Evolutionary conservation across 2,888 invertebrate species (phyloP).

Genomic region (Pterostichus madidus): DNA sequence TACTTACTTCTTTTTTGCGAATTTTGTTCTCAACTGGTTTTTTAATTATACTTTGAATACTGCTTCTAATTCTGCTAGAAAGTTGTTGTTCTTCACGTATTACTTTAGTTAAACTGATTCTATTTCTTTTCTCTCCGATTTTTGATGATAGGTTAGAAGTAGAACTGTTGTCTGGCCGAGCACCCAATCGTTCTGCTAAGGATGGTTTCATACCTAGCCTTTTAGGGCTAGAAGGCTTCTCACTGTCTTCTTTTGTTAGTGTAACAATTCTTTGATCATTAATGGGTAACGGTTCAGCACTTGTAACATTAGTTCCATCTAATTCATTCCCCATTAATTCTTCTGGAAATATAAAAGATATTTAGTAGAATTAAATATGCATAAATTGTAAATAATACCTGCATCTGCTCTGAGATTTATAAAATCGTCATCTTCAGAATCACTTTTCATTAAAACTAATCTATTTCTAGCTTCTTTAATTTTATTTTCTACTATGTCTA

Average conservation of each 20-base stretch:
- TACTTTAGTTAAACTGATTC: conserved; percentile 71
- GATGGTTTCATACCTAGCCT: conserved; percentile 73
- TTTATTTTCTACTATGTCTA: conserved; percentile 82
- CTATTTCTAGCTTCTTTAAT: conserved; percentile 80
- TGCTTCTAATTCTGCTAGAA: conserved; percentile 70
- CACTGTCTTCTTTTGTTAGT: conserved; percentile 46
- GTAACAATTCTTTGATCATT: conserved; percentile 9
- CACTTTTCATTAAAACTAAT: conserved; percentile 79
- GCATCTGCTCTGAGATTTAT: conserved; percentile 83
- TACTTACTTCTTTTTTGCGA: conserved; percentile 64
- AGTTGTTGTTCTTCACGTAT: conserved; percentile 75
- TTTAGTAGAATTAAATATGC: conserved; percentile 13
- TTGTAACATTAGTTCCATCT: conserved; percentile 32
- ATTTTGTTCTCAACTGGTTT: conserved; percentile 60
- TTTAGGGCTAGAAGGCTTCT: neutral
- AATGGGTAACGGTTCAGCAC: neutral
- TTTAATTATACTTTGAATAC: conserved; percentile 55
- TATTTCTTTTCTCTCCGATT: conserved; percentile 67
- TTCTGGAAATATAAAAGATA: conserved; percentile 37
- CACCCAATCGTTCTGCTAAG: conserved; percentile 78
- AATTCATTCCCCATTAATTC: conserved; percentile 64
- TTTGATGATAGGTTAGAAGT: conserved; percentile 23
- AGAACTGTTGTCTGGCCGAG: conserved; percentile 70
- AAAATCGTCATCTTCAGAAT: conserved; percentile 84
- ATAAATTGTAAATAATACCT: conserved; percentile 24